Base-by-base conservation (phyloP, 2,113 vertebrate species). In the Cichladusa arquata region DNA sequence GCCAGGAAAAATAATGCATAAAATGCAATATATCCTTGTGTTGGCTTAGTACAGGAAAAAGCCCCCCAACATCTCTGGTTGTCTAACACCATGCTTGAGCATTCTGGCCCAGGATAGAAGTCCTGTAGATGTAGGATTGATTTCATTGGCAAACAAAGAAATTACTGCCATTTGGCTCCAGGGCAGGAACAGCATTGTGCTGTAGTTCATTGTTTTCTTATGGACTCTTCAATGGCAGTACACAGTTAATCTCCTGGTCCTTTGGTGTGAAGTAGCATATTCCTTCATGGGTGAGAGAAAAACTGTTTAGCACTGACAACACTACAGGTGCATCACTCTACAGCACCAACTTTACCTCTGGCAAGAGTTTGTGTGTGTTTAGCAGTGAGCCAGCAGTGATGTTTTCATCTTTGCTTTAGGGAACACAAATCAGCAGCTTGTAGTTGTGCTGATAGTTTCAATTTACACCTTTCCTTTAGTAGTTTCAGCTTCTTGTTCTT, bases 1-100 rank as follows among this genome's bases (percentile, higher is more conserved):
- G 76, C 88, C 86, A 94, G 88, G 38, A 92, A 93, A 94, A 95
- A 92, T 67, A 94, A 81, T 78, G 86, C 58, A 45, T 65, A 58
- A 94, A 33, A 38, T 78, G 76, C 67, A 92, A 64, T 95, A 88
- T 88, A 73, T 88, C 81, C 34, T 83, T 66, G 8, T 54, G 20
- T 57, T 93, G 90, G 66, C 51, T 71, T 71, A 71, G 24, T 67
- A 64, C 31, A 71, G 73, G 64, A 25, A 57, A 65, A 84, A 44
- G 1, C 7, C 53, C 53, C 28, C 22, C 24, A 51, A 1, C 47
- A 42, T 62, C 38, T 88, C 70, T 93, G 29, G 22, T 54, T 93
- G 82, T 62, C 34, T 74, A 58, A 77, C 64, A 83, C 44, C 64
- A 40, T 34, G 20, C 51, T 74, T 70, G 71, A 90, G 44, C 51